These are phyloP conservation scores for Sebastes hubbsi DNA, from an alignment of 2,797 vertebrate genomes.

Conservation along the genomic window DNA sequence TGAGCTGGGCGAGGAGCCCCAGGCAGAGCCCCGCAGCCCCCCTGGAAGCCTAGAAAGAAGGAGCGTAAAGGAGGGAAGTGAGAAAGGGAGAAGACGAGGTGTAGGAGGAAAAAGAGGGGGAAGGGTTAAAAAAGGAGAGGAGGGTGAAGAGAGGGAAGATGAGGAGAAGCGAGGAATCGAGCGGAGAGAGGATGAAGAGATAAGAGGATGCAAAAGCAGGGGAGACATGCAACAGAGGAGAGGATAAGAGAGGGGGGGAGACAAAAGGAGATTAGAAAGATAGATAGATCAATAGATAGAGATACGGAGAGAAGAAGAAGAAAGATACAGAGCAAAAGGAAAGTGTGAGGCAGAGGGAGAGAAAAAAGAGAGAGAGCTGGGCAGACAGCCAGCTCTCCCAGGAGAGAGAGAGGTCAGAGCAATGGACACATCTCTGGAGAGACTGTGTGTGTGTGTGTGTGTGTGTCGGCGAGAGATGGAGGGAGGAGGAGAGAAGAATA, in stretches of 20 bases:
- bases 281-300: slow-evolving; percentile 68
- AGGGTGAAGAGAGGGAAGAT: slow-evolving; percentile 8
- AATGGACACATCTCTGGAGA: slow-evolving; percentile 70
- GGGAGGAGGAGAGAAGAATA: slow-evolving; percentile 65
- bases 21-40: slow-evolving; percentile 48
- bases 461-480: slow-evolving; percentile 38
- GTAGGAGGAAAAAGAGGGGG: neutral
- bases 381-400: slow-evolving; percentile 71
- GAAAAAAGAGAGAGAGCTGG: slow-evolving; percentile 46
- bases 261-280: slow-evolving; percentile 71
- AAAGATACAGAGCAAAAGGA: slow-evolving; percentile 49
- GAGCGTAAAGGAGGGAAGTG: slow-evolving; percentile 5
- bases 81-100: neutral
- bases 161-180: slow-evolving; percentile 35
- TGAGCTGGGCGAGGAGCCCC: slow-evolving; percentile 52
- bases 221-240: slow-evolving; percentile 61
- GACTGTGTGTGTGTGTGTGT: neutral
- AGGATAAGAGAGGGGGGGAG: slow-evolving; percentile 47
- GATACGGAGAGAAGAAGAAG: slow-evolving; percentile 43
- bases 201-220: slow-evolving; percentile 59
- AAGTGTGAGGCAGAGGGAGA: slow-evolving; percentile 57
- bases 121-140: slow-evolving; percentile 15
- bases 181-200: slow-evolving; percentile 64
- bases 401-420: slow-evolving; percentile 77
- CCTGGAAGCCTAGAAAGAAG: slow-evolving; percentile 31